These are phyloP conservation scores for Euleptes europaea DNA, from an alignment of 2,113 vertebrate genomes.

Conservation along the genomic window DNA sequence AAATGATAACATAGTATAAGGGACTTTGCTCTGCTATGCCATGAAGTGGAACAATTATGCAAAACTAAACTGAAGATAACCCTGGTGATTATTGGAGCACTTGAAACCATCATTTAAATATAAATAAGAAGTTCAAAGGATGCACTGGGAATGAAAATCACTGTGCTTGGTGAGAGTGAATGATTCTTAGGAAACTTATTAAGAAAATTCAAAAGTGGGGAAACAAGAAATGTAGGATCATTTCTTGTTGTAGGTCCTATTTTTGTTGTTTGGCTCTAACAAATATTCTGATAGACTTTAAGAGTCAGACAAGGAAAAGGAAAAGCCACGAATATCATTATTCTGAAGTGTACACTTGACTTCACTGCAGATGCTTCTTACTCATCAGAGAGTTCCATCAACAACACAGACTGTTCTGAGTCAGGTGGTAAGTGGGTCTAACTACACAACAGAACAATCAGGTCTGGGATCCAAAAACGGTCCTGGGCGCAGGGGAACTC, in stretches of 20 bases:
- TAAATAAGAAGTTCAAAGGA: constrained; percentile 8
- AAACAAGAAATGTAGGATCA: neutral
- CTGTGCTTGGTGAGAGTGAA: neutral
- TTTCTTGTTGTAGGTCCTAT: neutral
- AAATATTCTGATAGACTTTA: neutral
- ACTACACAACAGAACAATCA: too few relatives aligned
- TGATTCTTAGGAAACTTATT: neutral
- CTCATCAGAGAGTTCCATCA: too few relatives aligned
- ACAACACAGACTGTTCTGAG: too few relatives aligned
- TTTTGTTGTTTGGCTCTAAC: neutral
- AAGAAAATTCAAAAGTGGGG: neutral
- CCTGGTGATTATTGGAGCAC: constrained; percentile 7
- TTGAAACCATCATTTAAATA: constrained; percentile 15
- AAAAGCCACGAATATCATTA: too few relatives aligned
- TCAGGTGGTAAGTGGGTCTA: too few relatives aligned
- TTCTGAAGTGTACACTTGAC: too few relatives aligned
- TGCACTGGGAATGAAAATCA: neutral
- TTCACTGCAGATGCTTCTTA: too few relatives aligned
- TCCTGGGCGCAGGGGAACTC: too few relatives aligned
- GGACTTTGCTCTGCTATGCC: neutral
- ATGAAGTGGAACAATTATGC: constrained; percentile 9
- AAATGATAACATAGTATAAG: neutral
- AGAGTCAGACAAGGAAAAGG: too few relatives aligned
- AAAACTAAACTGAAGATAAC: constrained; percentile 17
- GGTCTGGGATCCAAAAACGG: too few relatives aligned